Percentiles rank a stretch among this genome's conserved stretches.
These are phyloP conservation scores for Dipodomys spectabilis DNA, from an alignment of 2,113 vertebrate genomes.

Conservation along the genomic window DNA sequence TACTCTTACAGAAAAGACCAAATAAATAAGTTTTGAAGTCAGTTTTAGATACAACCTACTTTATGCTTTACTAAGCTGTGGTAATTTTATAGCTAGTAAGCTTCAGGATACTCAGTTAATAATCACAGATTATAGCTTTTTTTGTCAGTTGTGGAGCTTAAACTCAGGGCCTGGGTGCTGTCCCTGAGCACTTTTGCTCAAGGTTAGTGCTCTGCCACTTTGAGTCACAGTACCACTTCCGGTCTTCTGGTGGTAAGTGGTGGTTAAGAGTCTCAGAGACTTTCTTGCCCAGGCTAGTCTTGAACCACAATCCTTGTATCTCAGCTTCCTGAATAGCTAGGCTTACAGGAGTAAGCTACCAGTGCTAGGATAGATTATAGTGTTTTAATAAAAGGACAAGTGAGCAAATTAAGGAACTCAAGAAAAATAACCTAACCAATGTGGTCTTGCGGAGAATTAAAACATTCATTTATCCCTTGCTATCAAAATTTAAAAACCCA, in stretches of 20 bases:
- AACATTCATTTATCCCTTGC: neutral
- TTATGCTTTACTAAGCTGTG: neutral
- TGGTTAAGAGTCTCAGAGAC: too few species aligned
- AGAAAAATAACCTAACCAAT: neutral
- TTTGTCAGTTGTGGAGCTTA: too few species aligned
- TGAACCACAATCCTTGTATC: too few species aligned
- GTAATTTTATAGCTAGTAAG: neutral
- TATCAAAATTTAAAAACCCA: neutral
- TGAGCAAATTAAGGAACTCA: neutral
- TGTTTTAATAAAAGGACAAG: neutral
- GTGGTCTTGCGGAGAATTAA: neutral
- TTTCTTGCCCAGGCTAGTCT: too few species aligned
- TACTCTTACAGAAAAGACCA: slow-evolving; percentile 3
- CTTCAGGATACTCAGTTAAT: neutral
- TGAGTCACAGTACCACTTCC: too few species aligned
- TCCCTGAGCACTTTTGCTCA: too few species aligned
- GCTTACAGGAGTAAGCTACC: too few species aligned
- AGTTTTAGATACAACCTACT: neutral
- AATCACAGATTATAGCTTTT: neutral
- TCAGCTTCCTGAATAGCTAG: too few species aligned
- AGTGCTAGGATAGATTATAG: too few species aligned
- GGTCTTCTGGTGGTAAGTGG: too few species aligned
- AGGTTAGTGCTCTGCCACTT: too few species aligned
- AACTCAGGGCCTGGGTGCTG: too few species aligned
- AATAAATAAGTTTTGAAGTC: neutral